Conservation (phyloP, 1,140 invertebrate species). For the Battus philenor region DNA sequence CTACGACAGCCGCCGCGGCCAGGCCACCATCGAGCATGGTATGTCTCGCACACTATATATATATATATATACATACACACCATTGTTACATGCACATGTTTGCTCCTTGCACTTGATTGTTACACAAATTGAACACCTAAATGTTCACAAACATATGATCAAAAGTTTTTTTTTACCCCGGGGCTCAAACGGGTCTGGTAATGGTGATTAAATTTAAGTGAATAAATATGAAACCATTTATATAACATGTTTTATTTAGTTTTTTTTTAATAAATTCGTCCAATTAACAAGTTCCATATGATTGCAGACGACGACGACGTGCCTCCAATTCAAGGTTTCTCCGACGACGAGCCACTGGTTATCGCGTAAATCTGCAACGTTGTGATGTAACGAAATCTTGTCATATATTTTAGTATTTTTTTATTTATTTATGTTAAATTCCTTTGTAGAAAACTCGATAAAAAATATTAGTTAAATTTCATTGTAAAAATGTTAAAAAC, state of each 20-base stretch:
- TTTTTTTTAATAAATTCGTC: constrained; percentile 26
- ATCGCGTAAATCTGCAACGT: constrained; percentile 80
- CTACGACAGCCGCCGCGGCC: constrained; percentile 89
- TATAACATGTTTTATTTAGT: too few species aligned
- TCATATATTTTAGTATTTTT: constrained; percentile 25
- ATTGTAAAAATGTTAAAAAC: too few species aligned
- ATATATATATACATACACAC: too few species aligned
- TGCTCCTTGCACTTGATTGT: too few species aligned
- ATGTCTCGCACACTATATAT: too few species aligned
- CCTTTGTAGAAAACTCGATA: constrained; percentile 10
- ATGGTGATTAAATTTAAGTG: too few species aligned
- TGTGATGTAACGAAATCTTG: constrained; percentile 23
- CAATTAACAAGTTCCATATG: constrained; percentile 17
- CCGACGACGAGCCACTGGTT: constrained; percentile 94
- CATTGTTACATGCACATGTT: too few species aligned
- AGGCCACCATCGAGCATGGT: constrained; percentile 89
- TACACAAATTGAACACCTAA: too few species aligned
- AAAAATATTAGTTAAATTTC: too few species aligned
- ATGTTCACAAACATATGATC: too few species aligned
- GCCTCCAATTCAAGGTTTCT: constrained; percentile 90
- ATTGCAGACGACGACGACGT: constrained; percentile 89
- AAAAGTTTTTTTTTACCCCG: too few species aligned
- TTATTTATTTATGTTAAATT: constrained; percentile 23
- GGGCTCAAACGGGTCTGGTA: too few species aligned
- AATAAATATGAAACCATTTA: background rate